Base-by-base conservation (phyloP, 2,113 vertebrate genomes). In the Peucedramus taeniatus region DNA sequence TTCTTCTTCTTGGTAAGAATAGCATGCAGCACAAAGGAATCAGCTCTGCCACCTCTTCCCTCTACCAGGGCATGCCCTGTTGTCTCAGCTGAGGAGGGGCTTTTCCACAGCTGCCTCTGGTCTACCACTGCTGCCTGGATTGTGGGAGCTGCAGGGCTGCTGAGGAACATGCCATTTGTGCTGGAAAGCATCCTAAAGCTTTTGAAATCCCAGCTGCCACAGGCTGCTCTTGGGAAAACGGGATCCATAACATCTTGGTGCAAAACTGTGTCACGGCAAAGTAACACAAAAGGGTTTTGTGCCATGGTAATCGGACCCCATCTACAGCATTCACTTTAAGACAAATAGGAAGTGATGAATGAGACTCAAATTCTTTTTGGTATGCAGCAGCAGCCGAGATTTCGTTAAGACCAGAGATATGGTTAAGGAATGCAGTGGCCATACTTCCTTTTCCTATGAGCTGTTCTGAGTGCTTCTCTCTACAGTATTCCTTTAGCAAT, bases 311-410 rank as follows among this genome's bases (percentile, higher is more conserved):
- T 97, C 3, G 0, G 77, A 96, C 87, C 64, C 81, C 51, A 89
- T 71, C 76, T 53, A 95, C 76, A 89, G 78, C 70, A 90, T 87
- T 92, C 45, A 9, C 70, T 92, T 90, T 86, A 94, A 96, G 88
- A 84, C 83, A 93, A 95, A 92, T 82, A 97, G 91, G 88, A 94
- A 96, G 90, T 65, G 59, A 94, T 94, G 91, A 97, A 91, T 75
- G 86, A 96, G 76, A 80, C 33, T 88, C 49, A 71, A 68, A 91
- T 96, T 91, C 57, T 75, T 88, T 70, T 57, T 28, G 75, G 91
- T 63, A 96, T 91, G 92, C 50, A 95, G 54, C 79, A 96, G 54
- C 68, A 95, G 82, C 35, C 39, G 7, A 87, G 82, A 86, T 83
- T 93, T 90, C 0, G 0, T 80, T 94, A 87, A 94, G 87, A 70